Base-by-base conservation (phyloP, 1,140 invertebrate genomes). In the Heliconius himera region DNA sequence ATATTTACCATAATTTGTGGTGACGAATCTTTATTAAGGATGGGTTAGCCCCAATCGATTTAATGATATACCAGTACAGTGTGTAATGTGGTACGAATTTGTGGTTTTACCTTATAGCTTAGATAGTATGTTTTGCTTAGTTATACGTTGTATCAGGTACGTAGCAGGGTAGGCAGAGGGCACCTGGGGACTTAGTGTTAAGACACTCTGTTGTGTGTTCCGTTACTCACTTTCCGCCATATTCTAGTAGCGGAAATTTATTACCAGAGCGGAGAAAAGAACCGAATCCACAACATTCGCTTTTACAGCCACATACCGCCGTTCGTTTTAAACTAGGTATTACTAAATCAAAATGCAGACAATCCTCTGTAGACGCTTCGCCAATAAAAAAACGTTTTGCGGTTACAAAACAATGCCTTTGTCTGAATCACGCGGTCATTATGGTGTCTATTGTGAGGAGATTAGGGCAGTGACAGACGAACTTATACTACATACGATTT, bases 331-430 rank as follows among this genome's bases (percentile, higher is more conserved):
- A 66, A 66, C 26, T 18, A 66, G 22, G 9, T 13, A 26, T 66
- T 66, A 66, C 22, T 66, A 66, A 66, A 66, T 66, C 60, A 29
- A 9, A 26, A 66, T 22, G 60, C 13, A 66, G 60, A 26, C 60
- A 26, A 66, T 66, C 26, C 60, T 29, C 60, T 29, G 26, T 66
- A 66, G 60, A 66, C 60, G 60, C 60, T 29, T 66, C n/a, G 60
- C 60, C 60, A 66, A 66, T 66, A 66, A 66, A 66, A 56, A 66
- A 66, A 66, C 60, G 26, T 66, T 66, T 66, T 18, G 60, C 60
- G 60, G 60, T 66, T 66, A 66, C 60, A 29, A 66, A 29, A 66
- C 60, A 66, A 66, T 66, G 60, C 60, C 60, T 66, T 66, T 66
- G 60, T 66, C 60, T 66, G 60, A 66, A 66, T 66, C 60, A 66